phyloP scores from a whole-genome alignment of 2,888 invertebrate species.

The Schrankia costaestrigalis region DNA sequence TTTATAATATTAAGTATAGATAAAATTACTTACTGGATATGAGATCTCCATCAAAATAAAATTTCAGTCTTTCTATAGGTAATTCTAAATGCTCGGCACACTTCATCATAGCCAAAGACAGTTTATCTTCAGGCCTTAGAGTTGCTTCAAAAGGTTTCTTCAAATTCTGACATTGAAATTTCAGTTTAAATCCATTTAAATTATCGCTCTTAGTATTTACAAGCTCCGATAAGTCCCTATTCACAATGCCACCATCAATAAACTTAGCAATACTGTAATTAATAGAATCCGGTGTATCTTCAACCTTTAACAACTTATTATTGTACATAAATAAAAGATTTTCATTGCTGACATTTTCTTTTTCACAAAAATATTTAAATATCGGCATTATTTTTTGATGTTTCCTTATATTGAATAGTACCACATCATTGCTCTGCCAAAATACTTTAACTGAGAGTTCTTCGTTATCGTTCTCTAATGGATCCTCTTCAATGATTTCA shows the following conservation, averaged over 20 bases:
- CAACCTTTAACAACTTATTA: constrained; percentile 53
- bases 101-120: constrained; percentile 62
- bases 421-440: constrained; percentile 64
- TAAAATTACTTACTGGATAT: constrained; percentile 44
- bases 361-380: constrained; percentile 58
- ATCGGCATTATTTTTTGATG: constrained; percentile 63
- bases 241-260: constrained; percentile 68
- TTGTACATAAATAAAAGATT: constrained; percentile 64
- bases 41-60: constrained; percentile 78
- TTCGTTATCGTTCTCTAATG: constrained; percentile 54
- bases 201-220: constrained; percentile 10
- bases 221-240: constrained; percentile 44
- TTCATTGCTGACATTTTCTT: constrained; percentile 50
- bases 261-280: constrained; percentile 65
- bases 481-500: constrained; percentile 32
- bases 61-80: constrained; percentile 60
- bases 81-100: constrained; percentile 68
- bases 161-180: constrained; percentile 67
- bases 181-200: constrained; percentile 51
- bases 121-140: constrained; percentile 49
- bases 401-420: constrained; percentile 60
- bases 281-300: constrained; percentile 67
- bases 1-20: neutral
- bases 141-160: constrained; percentile 57
- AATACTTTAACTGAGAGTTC: constrained; percentile 69